Conservation (phyloP, 2,888 invertebrate species). For the Drosophila buzzatii region DNA sequence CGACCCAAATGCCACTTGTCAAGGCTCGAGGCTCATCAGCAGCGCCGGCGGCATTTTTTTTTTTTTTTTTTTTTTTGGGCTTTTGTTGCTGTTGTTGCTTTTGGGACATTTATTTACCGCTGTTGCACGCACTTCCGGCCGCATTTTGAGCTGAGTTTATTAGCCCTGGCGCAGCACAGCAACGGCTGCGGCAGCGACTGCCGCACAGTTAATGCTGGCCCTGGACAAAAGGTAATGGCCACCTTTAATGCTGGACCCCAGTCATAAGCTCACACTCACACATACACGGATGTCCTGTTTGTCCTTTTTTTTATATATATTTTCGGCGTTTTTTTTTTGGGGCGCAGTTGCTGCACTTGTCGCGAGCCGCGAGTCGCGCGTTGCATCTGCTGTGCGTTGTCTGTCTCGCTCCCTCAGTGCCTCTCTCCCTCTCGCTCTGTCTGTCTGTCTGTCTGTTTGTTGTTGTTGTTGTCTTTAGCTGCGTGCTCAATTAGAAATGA, state of each 20-base stretch:
- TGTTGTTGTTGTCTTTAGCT: conserved; percentile 16
- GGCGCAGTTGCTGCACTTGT: conserved; percentile 66
- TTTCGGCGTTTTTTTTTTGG: conserved; percentile 48
- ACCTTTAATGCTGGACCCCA: conserved; percentile 38
- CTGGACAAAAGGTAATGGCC: conserved; percentile 44
- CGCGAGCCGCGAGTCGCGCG: conserved; percentile 61
- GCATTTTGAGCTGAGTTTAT: conserved; percentile 72
- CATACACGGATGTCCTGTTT: conserved; percentile 35
- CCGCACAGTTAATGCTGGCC: conserved; percentile 21
- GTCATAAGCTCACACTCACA: conserved; percentile 20
- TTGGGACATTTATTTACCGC: conserved; percentile 72
- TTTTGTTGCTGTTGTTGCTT: conserved; percentile 47
- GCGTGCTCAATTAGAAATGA: conserved; percentile 55
- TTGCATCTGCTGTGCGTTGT: conserved; percentile 32
- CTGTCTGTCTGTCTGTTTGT: neutral
- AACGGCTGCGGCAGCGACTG: conserved; percentile 20
- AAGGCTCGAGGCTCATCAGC: conserved; percentile 59
- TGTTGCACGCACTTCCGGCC: conserved; percentile 75
- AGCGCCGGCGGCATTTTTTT: conserved; percentile 36
- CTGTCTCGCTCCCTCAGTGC: too few relatives aligned
- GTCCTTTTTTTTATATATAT: conserved; percentile 32
- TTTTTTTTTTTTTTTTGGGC: conserved; percentile 13
- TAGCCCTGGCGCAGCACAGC: conserved; percentile 62
- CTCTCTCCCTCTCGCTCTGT: neutral
- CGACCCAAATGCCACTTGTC: conserved; percentile 64